A percentile compares a stretch with the other conserved stretches of the same genome.
phyloP scores from a whole-genome alignment of 2,888 invertebrate species.

The Bedellia somnulentella region DNA sequence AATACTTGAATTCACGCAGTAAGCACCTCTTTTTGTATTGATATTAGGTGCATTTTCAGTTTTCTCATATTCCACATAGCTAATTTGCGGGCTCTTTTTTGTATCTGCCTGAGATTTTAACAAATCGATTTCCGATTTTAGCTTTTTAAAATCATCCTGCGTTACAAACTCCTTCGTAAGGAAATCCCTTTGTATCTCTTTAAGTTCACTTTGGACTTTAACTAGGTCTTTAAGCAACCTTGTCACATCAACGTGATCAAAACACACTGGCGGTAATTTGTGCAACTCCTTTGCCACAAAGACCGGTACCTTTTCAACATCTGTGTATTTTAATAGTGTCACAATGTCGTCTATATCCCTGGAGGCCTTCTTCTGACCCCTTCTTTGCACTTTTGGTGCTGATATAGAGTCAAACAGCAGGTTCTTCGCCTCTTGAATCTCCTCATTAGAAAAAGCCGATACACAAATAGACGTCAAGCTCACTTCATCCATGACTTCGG shows the following conservation, averaged over 20 bases:
- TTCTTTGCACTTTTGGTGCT: neutral
- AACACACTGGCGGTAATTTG: slow-evolving; percentile 1
- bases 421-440: neutral
- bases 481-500: neutral
- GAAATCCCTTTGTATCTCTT: neutral
- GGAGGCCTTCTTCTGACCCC: neutral
- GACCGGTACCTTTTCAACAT: slow-evolving; percentile 1
- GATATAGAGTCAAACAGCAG: slow-evolving; percentile 2
- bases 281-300: slow-evolving; percentile 2
- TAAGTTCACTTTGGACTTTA: neutral
- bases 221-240: slow-evolving; percentile 1
- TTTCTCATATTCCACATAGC: no score
- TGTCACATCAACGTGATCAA: slow-evolving; percentile 4
- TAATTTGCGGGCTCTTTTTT: no score
- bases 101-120: no score
- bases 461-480: slow-evolving; percentile 2
- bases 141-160: no score
- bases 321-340: neutral
- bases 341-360: slow-evolving; percentile 1
- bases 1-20: neutral
- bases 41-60: neutral
- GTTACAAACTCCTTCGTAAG: neutral
- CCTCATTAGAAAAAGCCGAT: slow-evolving; percentile 1
- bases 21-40: neutral
- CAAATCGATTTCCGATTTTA: no score